Evolutionary conservation across 2,113 vertebrate species (phyloP).

Genomic region (Scophthalmus maximus): DNA sequence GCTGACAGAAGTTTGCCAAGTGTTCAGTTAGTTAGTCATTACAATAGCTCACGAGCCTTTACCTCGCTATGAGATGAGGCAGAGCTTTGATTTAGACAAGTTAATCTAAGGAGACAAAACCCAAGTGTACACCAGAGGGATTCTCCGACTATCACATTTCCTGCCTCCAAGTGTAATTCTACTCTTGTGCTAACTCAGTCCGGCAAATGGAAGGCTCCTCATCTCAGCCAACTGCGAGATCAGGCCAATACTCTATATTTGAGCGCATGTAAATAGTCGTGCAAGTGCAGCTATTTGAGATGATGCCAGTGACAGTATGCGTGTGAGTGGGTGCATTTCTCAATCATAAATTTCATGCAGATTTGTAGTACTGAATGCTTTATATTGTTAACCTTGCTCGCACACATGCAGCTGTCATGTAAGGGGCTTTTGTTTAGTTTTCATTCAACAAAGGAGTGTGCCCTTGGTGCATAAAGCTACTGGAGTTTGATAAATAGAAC

Average conservation of each 20-base stretch:
- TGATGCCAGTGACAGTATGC: background rate
- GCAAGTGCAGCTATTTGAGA: slow-evolving; percentile 48
- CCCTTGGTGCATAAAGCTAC: slow-evolving; percentile 23
- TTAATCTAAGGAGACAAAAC: slow-evolving; percentile 71
- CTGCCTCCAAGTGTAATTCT: slow-evolving; percentile 78
- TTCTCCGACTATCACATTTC: slow-evolving; percentile 73
- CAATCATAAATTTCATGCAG: slow-evolving; percentile 45
- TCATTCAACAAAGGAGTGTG: slow-evolving; percentile 25
- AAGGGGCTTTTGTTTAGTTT: slow-evolving; percentile 40
- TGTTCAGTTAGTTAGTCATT: slow-evolving; percentile 15
- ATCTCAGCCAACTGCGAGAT: slow-evolving; percentile 49
- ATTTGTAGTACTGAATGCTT: slow-evolving; percentile 50
- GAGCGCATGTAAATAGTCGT: slow-evolving; percentile 65
- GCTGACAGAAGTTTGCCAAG: background rate
- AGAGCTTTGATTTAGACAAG: slow-evolving; percentile 64
- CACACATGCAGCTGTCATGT: slow-evolving; percentile 53
- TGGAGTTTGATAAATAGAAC: background rate
- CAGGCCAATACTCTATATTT: slow-evolving; percentile 59
- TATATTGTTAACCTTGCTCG: slow-evolving; percentile 56
- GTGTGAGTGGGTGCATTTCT: slow-evolving; percentile 20
- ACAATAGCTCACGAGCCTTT: background rate
- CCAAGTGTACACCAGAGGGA: slow-evolving; percentile 49
- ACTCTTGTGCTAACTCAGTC: slow-evolving; percentile 74
- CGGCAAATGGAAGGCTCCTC: slow-evolving; percentile 38
- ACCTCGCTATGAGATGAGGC: slow-evolving; percentile 15